Evolutionary conservation across 2,113 vertebrate species (phyloP), one percentile per base, ranked within the genome.

Genomic region (Phrynocephalus versicolor): DNA sequence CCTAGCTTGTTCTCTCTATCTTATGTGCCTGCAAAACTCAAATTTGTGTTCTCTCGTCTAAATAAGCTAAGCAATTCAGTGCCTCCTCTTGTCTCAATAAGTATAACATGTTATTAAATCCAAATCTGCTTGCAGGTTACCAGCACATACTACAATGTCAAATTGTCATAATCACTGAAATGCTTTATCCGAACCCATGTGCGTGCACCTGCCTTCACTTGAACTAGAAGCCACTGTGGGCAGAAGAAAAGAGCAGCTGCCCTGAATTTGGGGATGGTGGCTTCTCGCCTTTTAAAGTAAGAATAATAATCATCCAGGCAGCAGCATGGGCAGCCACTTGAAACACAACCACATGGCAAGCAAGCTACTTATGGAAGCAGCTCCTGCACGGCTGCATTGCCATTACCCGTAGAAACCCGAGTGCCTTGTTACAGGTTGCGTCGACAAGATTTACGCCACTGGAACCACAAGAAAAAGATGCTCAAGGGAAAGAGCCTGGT

Each of bases 211-310:
- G 71, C 70, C 60, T 83, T 74, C 69, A 60, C 58, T 74, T 41
- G 35, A 83, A 64, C 70, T 39, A 60, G 57, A 57, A 62, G 41
- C 37, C 39, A 33, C 60, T n/a, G 72, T 41, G 58, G 82, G 57
- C 71, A 74, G 70, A 62, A 83, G 67, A 82, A 74, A 74, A 41
- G 57, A 83, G 57, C 71, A 74, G 55, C 58, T 75, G 72, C 60
- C 30, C 41, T 30, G 19, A 83, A 62, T 39, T 18, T 25, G 33
- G 58, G 33, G 82, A 23, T 74, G 27, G 2, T 60, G 70, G 55
- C 30, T 7, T 82, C 67, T 82, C 41, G 15, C 3, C 39, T 80
- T 80, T 80, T n/a, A 30, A 80, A 67, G 39, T 51, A 72, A 39
- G 16, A 35, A 13, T 16, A 69, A 12, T 13, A 70, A 65, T 12